These are phyloP conservation scores for Propithecus coquereli DNA, from an alignment of 2,113 vertebrate genomes.

Conservation along the genomic window DNA sequence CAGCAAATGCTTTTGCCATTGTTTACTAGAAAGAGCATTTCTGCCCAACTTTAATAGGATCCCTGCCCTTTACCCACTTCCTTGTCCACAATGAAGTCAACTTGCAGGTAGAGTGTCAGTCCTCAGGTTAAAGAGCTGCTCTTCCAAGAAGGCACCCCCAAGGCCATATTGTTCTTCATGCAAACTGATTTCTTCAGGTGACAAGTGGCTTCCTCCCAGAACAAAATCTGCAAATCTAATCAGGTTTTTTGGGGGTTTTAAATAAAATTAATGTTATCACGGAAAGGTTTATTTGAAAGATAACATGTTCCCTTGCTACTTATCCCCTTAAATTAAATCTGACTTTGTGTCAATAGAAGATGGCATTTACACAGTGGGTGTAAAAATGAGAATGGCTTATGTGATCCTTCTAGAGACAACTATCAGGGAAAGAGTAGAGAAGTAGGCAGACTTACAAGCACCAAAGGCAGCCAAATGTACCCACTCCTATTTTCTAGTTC, in stretches of 20 bases:
- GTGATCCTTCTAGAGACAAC: background rate
- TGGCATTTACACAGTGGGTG: background rate
- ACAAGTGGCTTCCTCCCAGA: slow-evolving; percentile 81
- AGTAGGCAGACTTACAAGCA: background rate
- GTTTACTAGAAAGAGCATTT: background rate
- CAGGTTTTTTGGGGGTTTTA: background rate
- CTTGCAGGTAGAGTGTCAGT: background rate
- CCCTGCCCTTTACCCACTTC: slow-evolving; percentile 26
- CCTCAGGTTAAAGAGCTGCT: slow-evolving; percentile 78
- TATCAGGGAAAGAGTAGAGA: background rate
- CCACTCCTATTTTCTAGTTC: background rate
- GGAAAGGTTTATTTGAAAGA: slow-evolving; percentile 19
- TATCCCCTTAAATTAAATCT: slow-evolving; percentile 8
- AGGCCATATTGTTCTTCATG: slow-evolving; percentile 83
- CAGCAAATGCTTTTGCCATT: background rate
- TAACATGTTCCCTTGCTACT: background rate
- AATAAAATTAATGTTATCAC: slow-evolving; percentile 19
- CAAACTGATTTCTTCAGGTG: slow-evolving; percentile 76
- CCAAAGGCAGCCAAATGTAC: background rate
- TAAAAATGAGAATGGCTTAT: background rate
- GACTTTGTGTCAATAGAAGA: background rate
- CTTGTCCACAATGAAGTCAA: background rate
- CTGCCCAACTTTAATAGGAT: background rate
- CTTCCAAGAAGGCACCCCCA: slow-evolving; percentile 82
- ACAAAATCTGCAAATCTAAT: slow-evolving; percentile 88